Conservation (phyloP, 2,888 invertebrate genomes). For the Penaeus monodon region DNA sequence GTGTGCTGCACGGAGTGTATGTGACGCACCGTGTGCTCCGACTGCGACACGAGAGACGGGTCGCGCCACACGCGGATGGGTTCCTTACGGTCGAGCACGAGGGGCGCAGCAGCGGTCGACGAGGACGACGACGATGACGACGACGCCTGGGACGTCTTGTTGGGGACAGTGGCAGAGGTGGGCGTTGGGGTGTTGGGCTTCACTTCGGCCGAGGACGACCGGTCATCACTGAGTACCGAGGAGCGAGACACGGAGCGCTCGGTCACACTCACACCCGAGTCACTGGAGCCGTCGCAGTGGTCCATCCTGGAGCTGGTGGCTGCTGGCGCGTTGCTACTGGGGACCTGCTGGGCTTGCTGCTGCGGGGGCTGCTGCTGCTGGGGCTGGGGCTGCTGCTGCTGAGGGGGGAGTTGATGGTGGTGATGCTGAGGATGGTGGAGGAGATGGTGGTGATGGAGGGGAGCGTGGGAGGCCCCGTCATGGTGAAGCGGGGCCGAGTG, state of each 20-base stretch:
- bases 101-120: slow-evolving; percentile 19
- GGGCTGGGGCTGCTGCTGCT: slow-evolving; percentile 37
- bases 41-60: slow-evolving; percentile 73
- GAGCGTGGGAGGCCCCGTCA: slow-evolving; percentile 42
- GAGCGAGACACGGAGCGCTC: slow-evolving; percentile 64
- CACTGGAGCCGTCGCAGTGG: slow-evolving; percentile 63
- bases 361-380: slow-evolving; percentile 34
- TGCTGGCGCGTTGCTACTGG: slow-evolving; percentile 31
- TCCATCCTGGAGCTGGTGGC: slow-evolving; percentile 61
- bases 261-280: slow-evolving; percentile 64
- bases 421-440: slow-evolving; percentile 25
- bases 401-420: slow-evolving; percentile 12
- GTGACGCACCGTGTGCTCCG: slow-evolving; percentile 74
- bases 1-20: slow-evolving; percentile 77
- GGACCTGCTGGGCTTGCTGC: too few relatives aligned
- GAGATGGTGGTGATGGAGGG: slow-evolving; percentile 28
- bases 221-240: slow-evolving; percentile 64
- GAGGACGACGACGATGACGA: too few relatives aligned
- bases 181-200: slow-evolving; percentile 64
- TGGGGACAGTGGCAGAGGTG: slow-evolving; percentile 23
- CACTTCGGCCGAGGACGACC: slow-evolving; percentile 63
- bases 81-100: slow-evolving; percentile 62
- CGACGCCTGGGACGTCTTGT: slow-evolving; percentile 24
- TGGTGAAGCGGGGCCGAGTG: slow-evolving; percentile 55
- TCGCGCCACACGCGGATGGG: slow-evolving; percentile 75